Evolutionary conservation across 2,888 invertebrate species (phyloP).

Genomic region (Lochmaea crataegi): DNA sequence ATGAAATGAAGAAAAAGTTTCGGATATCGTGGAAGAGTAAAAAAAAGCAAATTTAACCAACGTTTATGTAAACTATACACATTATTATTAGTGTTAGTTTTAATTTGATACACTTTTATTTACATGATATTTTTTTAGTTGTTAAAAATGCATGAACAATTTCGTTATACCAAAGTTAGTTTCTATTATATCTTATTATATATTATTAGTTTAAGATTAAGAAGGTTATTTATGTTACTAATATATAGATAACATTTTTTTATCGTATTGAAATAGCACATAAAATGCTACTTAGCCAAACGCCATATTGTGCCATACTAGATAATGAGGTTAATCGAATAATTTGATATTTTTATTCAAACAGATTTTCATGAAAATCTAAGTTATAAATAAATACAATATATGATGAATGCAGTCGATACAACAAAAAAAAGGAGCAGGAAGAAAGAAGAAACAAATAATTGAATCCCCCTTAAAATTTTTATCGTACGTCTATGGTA

Average conservation of each 20-base stretch:
- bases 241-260: too few relatives aligned
- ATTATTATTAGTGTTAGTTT: neutral
- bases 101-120: neutral
- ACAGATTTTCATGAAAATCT: neutral
- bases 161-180: conserved; percentile 8
- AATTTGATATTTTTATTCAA: neutral
- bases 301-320: neutral
- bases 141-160: neutral
- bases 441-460: too few relatives aligned
- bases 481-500: too few relatives aligned
- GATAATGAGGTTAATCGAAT: neutral
- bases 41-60: neutral
- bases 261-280: too few relatives aligned
- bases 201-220: neutral
- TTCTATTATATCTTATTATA: neutral
- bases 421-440: too few relatives aligned
- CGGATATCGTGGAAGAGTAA: too few relatives aligned
- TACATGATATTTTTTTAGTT: neutral
- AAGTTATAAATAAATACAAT: neutral
- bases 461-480: too few relatives aligned
- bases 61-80: neutral
- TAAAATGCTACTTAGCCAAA: neutral
- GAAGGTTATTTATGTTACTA: neutral
- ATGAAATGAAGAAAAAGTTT: too few relatives aligned
- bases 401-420: too few relatives aligned